These are phyloP conservation scores for Galbula dea DNA, from an alignment of 2,113 vertebrate species.

Conservation along the genomic window DNA sequence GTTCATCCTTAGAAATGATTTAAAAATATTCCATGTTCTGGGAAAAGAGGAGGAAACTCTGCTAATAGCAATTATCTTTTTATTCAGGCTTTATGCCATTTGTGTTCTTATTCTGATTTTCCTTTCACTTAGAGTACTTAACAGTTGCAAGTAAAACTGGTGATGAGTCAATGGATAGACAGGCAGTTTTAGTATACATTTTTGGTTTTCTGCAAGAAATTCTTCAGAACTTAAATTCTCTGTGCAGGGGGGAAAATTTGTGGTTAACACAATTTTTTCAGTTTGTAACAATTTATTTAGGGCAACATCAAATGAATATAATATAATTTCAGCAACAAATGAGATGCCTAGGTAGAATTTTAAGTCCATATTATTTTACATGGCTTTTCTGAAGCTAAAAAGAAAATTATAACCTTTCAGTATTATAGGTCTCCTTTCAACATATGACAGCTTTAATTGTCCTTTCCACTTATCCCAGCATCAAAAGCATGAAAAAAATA, in stretches of 20 bases:
- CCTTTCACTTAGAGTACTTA: neutral
- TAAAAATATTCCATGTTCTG: slow-evolving; percentile 44
- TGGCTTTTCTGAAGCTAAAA: neutral
- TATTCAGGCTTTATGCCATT: neutral
- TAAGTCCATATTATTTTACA: neutral
- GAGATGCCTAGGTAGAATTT: neutral
- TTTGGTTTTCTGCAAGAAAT: neutral
- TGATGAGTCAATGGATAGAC: neutral
- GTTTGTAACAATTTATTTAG: neutral
- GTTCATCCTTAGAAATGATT: slow-evolving; percentile 66
- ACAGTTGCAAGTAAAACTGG: neutral
- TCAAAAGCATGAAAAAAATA: neutral
- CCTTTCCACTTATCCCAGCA: neutral
- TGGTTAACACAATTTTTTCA: neutral
- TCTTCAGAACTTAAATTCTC: neutral
- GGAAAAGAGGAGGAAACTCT: slow-evolving; percentile 3
- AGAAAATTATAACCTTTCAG: neutral
- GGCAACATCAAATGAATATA: neutral
- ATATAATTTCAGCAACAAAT: neutral
- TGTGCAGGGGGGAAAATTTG: neutral
- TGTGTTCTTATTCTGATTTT: neutral
- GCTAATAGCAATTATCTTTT: neutral
- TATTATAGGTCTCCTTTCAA: neutral
- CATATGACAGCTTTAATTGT: neutral
- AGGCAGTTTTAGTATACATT: neutral